Conservation (phyloP, 2,113 vertebrate species). For the Fulica atra region DNA sequence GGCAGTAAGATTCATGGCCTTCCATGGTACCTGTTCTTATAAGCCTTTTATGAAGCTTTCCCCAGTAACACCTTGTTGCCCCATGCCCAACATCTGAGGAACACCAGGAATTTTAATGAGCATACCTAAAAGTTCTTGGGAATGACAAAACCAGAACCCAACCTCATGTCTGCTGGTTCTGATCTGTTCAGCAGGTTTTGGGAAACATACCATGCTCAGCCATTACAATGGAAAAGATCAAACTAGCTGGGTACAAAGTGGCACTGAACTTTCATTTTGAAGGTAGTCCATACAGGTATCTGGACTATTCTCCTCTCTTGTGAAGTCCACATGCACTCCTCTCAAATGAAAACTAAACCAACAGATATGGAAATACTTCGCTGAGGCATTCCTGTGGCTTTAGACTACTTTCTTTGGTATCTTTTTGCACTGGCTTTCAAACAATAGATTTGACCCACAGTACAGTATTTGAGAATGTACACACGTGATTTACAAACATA, state of each 20-base stretch:
- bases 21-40: not conserved
- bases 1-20: not conserved
- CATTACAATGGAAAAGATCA: rapidly evolving
- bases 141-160: not conserved
- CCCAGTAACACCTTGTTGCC: not conserved
- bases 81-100: not conserved
- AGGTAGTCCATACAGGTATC: not conserved
- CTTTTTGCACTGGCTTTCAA: not conserved
- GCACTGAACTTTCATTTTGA: not conserved
- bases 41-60: not conserved
- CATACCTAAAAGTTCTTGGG: not conserved
- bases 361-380: not conserved
- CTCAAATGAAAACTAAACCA: not conserved
- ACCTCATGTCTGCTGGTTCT: not conserved
- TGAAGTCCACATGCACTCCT: not conserved
- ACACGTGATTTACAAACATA: not conserved
- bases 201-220: not conserved
- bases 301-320: not conserved
- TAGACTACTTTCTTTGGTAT: not conserved
- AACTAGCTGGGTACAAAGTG: not conserved
- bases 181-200: not conserved
- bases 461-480: not conserved
- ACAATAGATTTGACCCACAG: not conserved
- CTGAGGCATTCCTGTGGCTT: not conserved
- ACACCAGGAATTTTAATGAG: not conserved